Base-by-base conservation (phyloP, 2,888 invertebrate genomes). In the Erebia palarica region DNA sequence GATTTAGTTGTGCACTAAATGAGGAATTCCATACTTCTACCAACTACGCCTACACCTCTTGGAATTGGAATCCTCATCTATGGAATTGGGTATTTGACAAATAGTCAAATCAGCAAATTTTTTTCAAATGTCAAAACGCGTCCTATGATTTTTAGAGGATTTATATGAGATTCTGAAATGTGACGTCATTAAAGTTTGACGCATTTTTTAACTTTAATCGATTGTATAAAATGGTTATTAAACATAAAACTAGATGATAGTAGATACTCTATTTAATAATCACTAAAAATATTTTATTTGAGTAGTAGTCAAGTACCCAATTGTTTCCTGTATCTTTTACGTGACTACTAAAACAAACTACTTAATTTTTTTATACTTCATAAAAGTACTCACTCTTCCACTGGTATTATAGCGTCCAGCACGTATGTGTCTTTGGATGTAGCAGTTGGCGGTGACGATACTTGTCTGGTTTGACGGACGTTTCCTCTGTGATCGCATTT, bases 401-500 rank as follows among this genome's bases (percentile, higher is more conserved):
- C 96, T 58, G 97, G 97, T 79, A 98, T 96, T 74, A 95, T 95
- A 47, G 97, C 96, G 77, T 96, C 96, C 76, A 98, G 93, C 18
- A 96, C 96, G 83, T 98, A 98, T 68, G 96, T 96, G 78, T 96
- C 96, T 78, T 96, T 96, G 79, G 96, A 95, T 79, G 96, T 95
- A 77, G 94, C 94, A 69, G 94, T 94, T 59, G 92, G 87, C 73
- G 88, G 87, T 72, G 86, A 79, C 77, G 90, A 88, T 63, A 93
- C 91, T 89, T 96, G 96, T 81, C 97, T 94, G 47, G 95, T 94
- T 78, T 95, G 95, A 68, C 96, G 94, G 68, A 90, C 88, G 70
- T 94, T 95, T 11, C 94, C 94, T 77, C 97, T 95, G 82, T 97
- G 97, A 83, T 97, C 97, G 82, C 98, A 98, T 86, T 97, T 97